These are phyloP conservation scores for Halcyon malimbica DNA, from an alignment of 2,113 vertebrate genomes.

Conservation along the genomic window DNA sequence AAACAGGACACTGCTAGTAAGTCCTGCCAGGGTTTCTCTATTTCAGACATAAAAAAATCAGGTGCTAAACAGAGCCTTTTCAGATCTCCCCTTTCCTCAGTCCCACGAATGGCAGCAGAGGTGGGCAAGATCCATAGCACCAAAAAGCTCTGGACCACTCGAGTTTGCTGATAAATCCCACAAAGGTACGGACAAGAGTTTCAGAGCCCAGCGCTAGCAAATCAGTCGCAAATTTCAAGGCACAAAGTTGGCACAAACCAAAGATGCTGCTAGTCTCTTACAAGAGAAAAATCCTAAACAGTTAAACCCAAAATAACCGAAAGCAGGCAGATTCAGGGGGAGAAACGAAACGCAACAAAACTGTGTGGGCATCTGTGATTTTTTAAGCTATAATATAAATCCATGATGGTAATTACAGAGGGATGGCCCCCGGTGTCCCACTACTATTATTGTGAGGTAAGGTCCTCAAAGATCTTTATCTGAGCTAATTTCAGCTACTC, in stretches of 20 bases:
- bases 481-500: background rate
- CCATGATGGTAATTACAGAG: background rate
- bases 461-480: conserved; percentile 13
- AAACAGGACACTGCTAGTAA: background rate
- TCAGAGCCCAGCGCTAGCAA: background rate
- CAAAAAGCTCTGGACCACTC: background rate
- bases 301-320: background rate
- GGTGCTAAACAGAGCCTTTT: background rate
- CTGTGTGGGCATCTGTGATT: background rate
- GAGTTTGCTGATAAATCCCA: background rate
- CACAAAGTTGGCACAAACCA: background rate
- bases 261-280: background rate
- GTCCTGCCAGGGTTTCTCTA: background rate
- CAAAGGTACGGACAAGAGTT: background rate
- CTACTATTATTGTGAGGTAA: background rate
- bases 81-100: background rate
- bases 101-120: background rate
- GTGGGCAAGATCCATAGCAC: accelerated
- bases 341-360: background rate
- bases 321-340: background rate
- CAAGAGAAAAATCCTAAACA: background rate
- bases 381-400: background rate
- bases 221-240: background rate
- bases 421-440: background rate
- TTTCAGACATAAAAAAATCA: background rate